Base-by-base conservation (phyloP, 1,140 invertebrate genomes). In the Scaptomyza montana region DNA sequence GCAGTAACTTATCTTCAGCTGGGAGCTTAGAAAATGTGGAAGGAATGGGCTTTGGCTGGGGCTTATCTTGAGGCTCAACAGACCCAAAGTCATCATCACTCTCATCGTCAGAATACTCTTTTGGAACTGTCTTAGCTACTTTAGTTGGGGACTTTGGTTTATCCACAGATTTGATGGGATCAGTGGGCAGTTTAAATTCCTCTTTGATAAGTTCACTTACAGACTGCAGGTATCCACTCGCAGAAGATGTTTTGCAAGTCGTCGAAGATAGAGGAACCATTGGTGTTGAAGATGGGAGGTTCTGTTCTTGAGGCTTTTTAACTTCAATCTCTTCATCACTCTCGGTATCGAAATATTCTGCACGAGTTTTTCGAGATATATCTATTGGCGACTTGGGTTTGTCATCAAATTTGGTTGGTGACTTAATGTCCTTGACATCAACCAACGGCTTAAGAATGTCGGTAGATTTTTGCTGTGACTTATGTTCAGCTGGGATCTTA, bases 331-430 rank as follows among this genome's bases (percentile, higher is more conserved):
- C 57, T 10, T 53, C 56, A 56, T 70, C 59, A 39, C 49, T 70
- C 43, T 70, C 57, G n/a, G 62, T 59, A 8, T 57, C 54, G 10
- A 46, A 67, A 43, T 59, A 59, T 3, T 67, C 41, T 45, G 46
- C 59, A 0, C 12, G 21, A 33, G 8, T 33, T 60, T 25, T 16
- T 30, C 51, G n/a, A 39, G 28, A 5, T 36, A 13, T 0, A 28
- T 53, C 64, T 16, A 59, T 39, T 16, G 28, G 30, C 2, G 39
- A 59, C 43, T 53, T 61, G 0, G 55, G 56, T 47, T 54, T 69
- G 2, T 67, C 54, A 3, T 67, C 30, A 43, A 25, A 0, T 50
- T 57, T 67, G 2, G 19, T 51, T 12, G 54, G 36, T 4, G 39
- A 12, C 12, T 19, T 25, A 12, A 21, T 33, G 7, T 56, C 54